Evolutionary conservation across 2,113 vertebrate species (phyloP), one percentile per base, ranked within the genome.

Genomic region (Acanthochromis polyacanthus): DNA sequence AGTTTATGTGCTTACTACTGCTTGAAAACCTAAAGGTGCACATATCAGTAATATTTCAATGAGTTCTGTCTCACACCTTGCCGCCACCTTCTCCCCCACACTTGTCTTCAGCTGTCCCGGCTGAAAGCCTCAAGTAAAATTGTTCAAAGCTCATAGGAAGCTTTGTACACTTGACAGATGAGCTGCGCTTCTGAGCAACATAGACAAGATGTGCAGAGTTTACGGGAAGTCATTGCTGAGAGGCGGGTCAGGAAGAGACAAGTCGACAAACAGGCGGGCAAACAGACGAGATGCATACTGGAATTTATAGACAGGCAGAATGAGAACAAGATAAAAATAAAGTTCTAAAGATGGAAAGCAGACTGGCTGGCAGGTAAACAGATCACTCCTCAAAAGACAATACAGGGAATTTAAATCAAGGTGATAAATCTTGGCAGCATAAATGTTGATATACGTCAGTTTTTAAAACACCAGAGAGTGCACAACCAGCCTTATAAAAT

Each of bases 261-360:
- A 32, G 62, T 19, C 32, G 62, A 51, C 67, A 55, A 56, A 74
- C 16, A 46, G 45, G 61, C 7, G 0, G 30, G 48, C 15, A 43
- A 80, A 48, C 74, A 75, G 46, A 55, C 6, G 56, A 68, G 67
- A 22, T 25, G 25, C 32, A 51, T 46, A 4, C 7, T 36, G 32
- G 46, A 25, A 51, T 69, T 70, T 53, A 71, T 40, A 70, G 58
- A 80, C 69, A n/a, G 45, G 66, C 67, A 61, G 67, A 80, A 87
- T 67, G 71, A 78, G 61, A 77, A 71, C 45, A 58, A 73, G 60
- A 80, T 84, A 68, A 75, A 77, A 80, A 89, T 57, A 72, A 23
- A 56, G 10, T n/a, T 43, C 36, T 66, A 55, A 78, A 89, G 59
- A 76, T 83, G 66, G 53, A 38, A 71, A 75, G 32, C 23, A 77